Percentiles rank a stretch among this genome's conserved stretches.
Evolutionary conservation across 2,797 vertebrate genomes (phyloP).

Genomic region (Scarus forsteni): DNA sequence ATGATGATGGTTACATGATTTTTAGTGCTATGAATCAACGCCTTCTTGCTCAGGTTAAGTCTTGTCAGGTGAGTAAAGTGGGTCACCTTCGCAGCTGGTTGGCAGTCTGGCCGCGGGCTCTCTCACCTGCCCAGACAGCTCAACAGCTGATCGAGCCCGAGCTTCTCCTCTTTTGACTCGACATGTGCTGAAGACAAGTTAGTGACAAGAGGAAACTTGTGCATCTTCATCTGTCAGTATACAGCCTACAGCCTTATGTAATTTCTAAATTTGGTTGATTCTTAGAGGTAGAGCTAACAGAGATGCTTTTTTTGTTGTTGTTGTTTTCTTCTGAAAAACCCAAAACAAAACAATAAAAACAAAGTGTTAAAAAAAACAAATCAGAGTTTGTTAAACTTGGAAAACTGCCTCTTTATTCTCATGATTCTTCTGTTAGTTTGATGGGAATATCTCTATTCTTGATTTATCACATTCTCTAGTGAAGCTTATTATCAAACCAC

Average conservation of each 20-base stretch:
- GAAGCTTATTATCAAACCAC: too few relatives aligned
- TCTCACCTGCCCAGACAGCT: slow-evolving; percentile 50
- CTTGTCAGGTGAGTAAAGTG: slow-evolving; percentile 3
- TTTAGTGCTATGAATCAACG: too few relatives aligned
- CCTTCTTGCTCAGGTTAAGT: neutral
- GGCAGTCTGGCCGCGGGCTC: slow-evolving; percentile 31
- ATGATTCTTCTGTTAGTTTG: too few relatives aligned
- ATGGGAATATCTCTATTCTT: too few relatives aligned
- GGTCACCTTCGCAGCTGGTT: slow-evolving; percentile 48
- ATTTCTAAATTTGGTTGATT: neutral
- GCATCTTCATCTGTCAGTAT: neutral
- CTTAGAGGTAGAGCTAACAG: neutral
- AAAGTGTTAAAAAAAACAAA: too few relatives aligned
- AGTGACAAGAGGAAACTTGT: neutral
- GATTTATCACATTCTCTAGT: too few relatives aligned
- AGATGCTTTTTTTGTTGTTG: too few relatives aligned
- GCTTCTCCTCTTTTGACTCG: slow-evolving; percentile 31
- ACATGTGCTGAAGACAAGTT: slow-evolving; percentile 3
- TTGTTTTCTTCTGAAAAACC: too few relatives aligned
- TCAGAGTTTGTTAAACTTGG: too few relatives aligned
- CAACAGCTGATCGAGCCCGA: slow-evolving; percentile 17
- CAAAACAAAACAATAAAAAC: too few relatives aligned
- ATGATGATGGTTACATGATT: too few relatives aligned
- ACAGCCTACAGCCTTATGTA: neutral
- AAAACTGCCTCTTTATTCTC: too few relatives aligned